These are phyloP conservation scores for Litoditis marina DNA, from an alignment of 2,888 invertebrate species.

Conservation along the genomic window DNA sequence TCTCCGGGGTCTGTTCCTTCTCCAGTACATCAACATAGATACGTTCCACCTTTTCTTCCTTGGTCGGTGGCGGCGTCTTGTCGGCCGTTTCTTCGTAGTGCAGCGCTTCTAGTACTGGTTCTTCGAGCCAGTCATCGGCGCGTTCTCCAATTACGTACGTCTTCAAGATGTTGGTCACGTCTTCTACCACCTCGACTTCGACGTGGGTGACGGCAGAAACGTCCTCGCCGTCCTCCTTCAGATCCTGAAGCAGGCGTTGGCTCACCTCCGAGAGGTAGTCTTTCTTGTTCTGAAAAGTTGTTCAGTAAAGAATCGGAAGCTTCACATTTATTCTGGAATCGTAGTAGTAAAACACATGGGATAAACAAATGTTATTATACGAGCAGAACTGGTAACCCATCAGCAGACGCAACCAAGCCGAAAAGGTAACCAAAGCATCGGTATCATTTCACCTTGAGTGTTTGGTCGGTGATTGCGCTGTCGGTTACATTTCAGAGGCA, in stretches of 20 bases:
- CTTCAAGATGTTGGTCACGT: constrained; percentile 59
- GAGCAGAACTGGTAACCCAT: too few relatives aligned
- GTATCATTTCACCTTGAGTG: too few relatives aligned
- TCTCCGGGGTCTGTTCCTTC: constrained; percentile 37
- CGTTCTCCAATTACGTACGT: constrained; percentile 58
- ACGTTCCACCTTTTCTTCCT: constrained; percentile 39
- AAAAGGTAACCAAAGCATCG: too few relatives aligned
- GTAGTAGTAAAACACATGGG: too few relatives aligned
- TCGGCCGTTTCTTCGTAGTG: constrained; percentile 46
- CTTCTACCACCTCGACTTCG: constrained; percentile 58
- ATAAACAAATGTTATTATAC: too few relatives aligned
- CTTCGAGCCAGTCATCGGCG: constrained; percentile 45
- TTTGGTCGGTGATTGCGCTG: too few relatives aligned
- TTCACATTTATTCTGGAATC: too few relatives aligned
- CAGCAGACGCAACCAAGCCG: too few relatives aligned
- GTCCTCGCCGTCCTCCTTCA: constrained; percentile 41
- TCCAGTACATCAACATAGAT: constrained; percentile 55
- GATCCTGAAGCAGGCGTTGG: constrained; percentile 36
- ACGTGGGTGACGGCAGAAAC: constrained; percentile 56
- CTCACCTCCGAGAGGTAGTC: constrained; percentile 46
- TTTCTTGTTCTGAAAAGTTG: constrained; percentile 47
- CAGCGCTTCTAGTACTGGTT: constrained; percentile 16
- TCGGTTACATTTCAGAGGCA: too few relatives aligned
- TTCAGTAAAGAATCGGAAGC: too few relatives aligned
- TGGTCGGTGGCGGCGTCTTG: constrained; percentile 35